phyloP scores from a whole-genome alignment of 2,113 vertebrate genomes.

The Puffinus mauretanicus region DNA sequence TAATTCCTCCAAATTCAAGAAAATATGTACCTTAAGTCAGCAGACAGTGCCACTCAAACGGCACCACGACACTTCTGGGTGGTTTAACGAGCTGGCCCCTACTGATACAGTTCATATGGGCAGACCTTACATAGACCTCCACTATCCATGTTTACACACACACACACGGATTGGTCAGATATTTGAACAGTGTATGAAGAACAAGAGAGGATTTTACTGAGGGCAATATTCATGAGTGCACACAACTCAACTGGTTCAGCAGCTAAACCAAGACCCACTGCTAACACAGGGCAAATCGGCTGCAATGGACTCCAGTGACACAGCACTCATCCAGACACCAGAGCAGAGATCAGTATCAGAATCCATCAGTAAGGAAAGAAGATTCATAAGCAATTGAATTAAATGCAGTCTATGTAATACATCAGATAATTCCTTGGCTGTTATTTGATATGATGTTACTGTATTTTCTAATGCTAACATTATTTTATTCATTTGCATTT shows the following conservation, averaged over 20 bases:
- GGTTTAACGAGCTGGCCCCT: background rate
- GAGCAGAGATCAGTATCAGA: background rate
- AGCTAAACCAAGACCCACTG: background rate
- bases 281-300: background rate
- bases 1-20: background rate
- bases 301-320: background rate
- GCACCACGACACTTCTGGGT: background rate
- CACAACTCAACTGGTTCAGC: background rate
- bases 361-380: background rate
- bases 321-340: background rate
- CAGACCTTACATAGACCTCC: background rate
- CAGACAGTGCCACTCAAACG: background rate
- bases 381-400: background rate
- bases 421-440: background rate
- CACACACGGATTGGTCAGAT: fast-evolving
- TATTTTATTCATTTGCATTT: background rate
- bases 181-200: background rate
- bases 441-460: background rate
- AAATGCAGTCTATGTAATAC: background rate
- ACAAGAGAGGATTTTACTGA: background rate
- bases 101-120: background rate
- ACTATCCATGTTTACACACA: background rate
- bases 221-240: background rate
- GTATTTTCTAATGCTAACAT: background rate
- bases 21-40: fast-evolving